These are phyloP conservation scores for Brachyistius frenatus DNA, from an alignment of 2,113 vertebrate genomes.

Conservation along the genomic window DNA sequence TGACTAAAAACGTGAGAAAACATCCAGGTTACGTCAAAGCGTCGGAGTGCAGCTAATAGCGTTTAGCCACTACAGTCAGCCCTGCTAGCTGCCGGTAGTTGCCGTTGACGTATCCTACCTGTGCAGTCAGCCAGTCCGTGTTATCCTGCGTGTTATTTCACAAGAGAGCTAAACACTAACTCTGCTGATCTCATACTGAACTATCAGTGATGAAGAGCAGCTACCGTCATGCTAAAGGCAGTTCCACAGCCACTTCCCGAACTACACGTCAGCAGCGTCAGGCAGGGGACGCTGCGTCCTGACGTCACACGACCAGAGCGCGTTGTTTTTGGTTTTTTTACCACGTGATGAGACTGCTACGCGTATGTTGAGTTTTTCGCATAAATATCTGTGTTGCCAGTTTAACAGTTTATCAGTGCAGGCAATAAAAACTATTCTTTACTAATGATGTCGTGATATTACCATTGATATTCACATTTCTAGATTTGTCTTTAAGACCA, in stretches of 20 bases:
- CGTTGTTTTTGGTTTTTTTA: too few relatives aligned
- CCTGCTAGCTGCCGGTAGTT: not conserved
- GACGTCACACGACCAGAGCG: not conserved
- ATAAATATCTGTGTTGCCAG: too few relatives aligned
- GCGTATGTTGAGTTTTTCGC: too few relatives aligned
- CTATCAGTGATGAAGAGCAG: slow-evolving; percentile 7
- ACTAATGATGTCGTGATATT: too few relatives aligned
- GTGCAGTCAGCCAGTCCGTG: not conserved
- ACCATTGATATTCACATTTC: too few relatives aligned
- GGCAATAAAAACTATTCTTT: too few relatives aligned
- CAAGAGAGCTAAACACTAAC: not conserved
- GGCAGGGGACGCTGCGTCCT: slow-evolving; percentile 5
- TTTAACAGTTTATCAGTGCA: too few relatives aligned
- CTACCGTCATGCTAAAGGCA: not conserved
- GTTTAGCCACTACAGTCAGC: slow-evolving; percentile 7
- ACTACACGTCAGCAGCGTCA: slow-evolving; percentile 83
- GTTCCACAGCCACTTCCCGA: slow-evolving; percentile 59
- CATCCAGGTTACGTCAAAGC: not conserved
- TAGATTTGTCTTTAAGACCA: too few relatives aligned
- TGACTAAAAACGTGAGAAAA: not conserved
- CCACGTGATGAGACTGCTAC: too few relatives aligned
- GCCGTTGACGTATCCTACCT: slow-evolving; percentile 49
- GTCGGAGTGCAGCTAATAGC: not conserved
- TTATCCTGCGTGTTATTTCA: not conserved
- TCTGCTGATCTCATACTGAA: slow-evolving; percentile 2